Evolutionary conservation across 2,888 invertebrate species (phyloP).

Genomic region (Cryptophagus acutangulus): DNA sequence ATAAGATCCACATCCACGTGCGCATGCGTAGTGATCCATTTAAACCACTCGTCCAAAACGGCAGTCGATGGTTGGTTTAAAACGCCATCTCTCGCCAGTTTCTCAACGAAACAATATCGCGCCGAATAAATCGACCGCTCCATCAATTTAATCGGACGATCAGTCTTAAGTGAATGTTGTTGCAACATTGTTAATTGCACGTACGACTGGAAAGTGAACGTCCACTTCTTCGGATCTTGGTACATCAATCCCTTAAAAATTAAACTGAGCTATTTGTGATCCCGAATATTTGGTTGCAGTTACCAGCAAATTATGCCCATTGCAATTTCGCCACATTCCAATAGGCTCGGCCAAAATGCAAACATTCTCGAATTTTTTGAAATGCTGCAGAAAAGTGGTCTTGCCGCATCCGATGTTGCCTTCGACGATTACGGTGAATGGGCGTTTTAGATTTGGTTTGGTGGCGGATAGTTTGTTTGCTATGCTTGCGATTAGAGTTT

Average conservation of each 20-base stretch:
- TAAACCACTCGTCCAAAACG: conserved; percentile 71
- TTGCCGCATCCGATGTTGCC: conserved; percentile 90
- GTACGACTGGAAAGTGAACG: conserved; percentile 75
- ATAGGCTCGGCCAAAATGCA: conserved; percentile 66
- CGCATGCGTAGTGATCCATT: conserved; percentile 62
- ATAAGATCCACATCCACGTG: conserved; percentile 70
- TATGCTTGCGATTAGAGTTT: too few relatives aligned
- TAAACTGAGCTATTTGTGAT: too few relatives aligned
- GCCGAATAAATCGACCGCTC: conserved; percentile 56
- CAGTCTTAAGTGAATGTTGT: conserved; percentile 56
- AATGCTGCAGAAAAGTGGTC: conserved; percentile 80
- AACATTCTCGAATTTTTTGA: conserved; percentile 67
- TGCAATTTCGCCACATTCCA: conserved; percentile 75
- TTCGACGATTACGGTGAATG: conserved; percentile 79
- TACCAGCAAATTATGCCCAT: conserved; percentile 70
- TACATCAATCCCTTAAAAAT: conserved; percentile 56
- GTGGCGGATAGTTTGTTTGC: too few relatives aligned
- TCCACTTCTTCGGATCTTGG: conserved; percentile 68
- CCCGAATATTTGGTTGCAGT: too few relatives aligned
- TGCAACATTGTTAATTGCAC: conserved; percentile 76
- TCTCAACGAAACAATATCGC: conserved; percentile 71
- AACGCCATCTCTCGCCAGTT: conserved; percentile 58
- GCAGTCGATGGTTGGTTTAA: conserved; percentile 62
- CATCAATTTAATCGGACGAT: conserved; percentile 57
- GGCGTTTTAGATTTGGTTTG: too few relatives aligned